Evolutionary conservation across 2,888 invertebrate genomes (phyloP).

Genomic region (Drosophila stalkeri): DNA sequence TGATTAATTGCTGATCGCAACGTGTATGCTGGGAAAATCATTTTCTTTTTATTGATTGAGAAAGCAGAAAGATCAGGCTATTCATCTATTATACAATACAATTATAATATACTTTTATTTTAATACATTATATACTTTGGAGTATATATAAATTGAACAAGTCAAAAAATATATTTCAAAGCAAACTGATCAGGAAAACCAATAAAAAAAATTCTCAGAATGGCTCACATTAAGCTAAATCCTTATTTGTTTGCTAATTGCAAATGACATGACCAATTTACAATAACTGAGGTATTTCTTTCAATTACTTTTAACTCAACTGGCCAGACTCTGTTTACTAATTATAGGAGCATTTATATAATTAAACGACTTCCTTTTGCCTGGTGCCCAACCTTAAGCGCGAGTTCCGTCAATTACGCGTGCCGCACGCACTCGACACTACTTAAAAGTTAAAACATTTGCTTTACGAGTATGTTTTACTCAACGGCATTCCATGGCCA

Average conservation of each 20-base stretch:
- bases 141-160: neutral
- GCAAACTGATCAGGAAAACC: neutral
- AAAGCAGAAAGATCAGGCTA: neutral
- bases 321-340: neutral
- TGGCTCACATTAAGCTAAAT: neutral
- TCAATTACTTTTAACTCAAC: neutral
- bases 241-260: conserved; percentile 4
- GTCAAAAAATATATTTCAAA: neutral
- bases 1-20: neutral
- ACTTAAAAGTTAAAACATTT: conserved; percentile 39
- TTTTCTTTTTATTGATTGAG: neutral
- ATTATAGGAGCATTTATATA: conserved; percentile 5
- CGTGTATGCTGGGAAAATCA: neutral
- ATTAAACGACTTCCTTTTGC: conserved; percentile 26
- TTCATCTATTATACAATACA: too few relatives aligned
- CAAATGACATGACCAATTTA: neutral
- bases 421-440: conserved; percentile 42
- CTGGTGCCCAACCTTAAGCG: conserved; percentile 27
- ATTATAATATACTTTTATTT: too few relatives aligned
- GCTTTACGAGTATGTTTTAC: conserved; percentile 34
- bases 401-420: conserved; percentile 42
- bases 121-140: too few relatives aligned
- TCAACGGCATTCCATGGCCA: conserved; percentile 57
- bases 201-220: neutral
- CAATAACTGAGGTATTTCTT: neutral